Percentiles rank a stretch among this genome's conserved stretches.
These are phyloP conservation scores for Phyllostomus discolor DNA, from an alignment of 2,113 vertebrate genomes.

Conservation along the genomic window DNA sequence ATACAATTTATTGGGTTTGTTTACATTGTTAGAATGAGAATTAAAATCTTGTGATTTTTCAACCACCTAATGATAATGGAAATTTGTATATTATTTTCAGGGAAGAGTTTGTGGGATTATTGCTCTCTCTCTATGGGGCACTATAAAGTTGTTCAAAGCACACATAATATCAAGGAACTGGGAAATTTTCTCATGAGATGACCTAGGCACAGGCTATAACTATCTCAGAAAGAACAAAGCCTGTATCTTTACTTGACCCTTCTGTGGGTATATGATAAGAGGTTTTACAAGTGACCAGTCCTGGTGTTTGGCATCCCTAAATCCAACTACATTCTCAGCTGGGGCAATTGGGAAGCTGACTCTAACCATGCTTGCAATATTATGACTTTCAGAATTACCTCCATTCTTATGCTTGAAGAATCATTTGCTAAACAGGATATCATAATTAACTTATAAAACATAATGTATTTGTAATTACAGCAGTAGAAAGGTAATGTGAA, in stretches of 20 bases:
- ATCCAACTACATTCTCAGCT: background rate
- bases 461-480: background rate
- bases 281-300: background rate
- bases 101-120: background rate
- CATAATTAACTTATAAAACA: background rate
- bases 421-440: background rate
- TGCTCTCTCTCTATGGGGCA: background rate
- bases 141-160: background rate
- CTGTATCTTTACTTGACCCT: background rate
- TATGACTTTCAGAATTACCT: background rate
- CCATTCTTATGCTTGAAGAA: background rate
- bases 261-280: background rate
- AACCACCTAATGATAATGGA: background rate
- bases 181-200: background rate
- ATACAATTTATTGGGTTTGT: background rate
- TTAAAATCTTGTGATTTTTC: conserved; percentile 27
- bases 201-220: background rate
- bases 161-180: background rate
- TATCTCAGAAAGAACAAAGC: background rate
- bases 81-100: background rate
- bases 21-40: background rate
- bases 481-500: background rate
- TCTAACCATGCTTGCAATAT: background rate
- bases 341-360: background rate
- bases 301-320: background rate